Evolutionary conservation across 2,888 invertebrate species (phyloP), one percentile per base, ranked within the genome.

Genomic region (Zygothrica quintamaculata): DNA sequence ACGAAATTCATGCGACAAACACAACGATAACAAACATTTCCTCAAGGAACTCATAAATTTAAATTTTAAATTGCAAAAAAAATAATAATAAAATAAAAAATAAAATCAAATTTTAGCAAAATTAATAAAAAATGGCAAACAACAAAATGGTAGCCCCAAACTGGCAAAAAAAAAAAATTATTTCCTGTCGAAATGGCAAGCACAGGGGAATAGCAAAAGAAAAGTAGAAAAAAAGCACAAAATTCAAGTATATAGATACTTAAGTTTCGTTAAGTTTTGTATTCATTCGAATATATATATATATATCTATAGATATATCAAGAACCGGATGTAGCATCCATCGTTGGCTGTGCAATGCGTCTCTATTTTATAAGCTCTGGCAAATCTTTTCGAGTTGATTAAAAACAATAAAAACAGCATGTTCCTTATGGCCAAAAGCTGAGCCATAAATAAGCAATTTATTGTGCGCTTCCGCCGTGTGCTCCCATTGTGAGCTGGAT

Each of bases 361-460:
- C 80, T 80, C 85, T 85, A 80, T 80, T 80, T 80, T 80, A 80
- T 82, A 80, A 85, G 81, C 81, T 82, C 68, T 68, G 77, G 64
- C 86, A 81, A 81, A 82, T 85, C 84, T 85, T 70, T 85, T 79
- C 84, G 82, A 88, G 88, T 88, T 88, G 89, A 88, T 88, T 88
- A 89, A 88, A 86, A 85, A 80, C 85, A 88, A 88, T 87, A 88
- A 89, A 88, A 74, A 71, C 87, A 84, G 77, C 81, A 74, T 86
- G 84, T 77, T 84, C 65, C 81, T 88, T 86, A 84, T 88, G 77
- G 76, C 77, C 87, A 76, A 84, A 87, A 88, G 77, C 84, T 77
- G 77, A 81, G 78, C 84, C 81, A 88, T 88, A 88, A 88, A 88
- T 89, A 89, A 88, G 85, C 86, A 88, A 84, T 88, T 88, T 89